Evolutionary conservation across 2,888 invertebrate genomes (phyloP), one percentile per base, ranked within the genome.

Genomic region (Taenaris catops): DNA sequence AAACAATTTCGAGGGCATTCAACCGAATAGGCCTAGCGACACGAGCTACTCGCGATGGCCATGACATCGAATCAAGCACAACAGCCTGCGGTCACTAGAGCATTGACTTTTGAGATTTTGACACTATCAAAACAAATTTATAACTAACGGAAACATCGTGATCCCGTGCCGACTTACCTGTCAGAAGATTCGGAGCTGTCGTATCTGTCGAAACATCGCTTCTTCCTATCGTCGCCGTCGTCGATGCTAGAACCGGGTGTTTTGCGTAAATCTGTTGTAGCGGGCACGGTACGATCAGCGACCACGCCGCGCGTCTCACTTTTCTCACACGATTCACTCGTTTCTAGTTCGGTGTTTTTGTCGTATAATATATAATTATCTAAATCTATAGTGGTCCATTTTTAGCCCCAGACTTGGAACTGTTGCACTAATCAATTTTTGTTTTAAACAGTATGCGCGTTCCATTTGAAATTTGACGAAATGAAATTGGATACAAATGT

Each of bases 401-500:
- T n/a, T n/a, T n/a, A n/a, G n/a, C n/a, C n/a, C n/a, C n/a, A n/a
- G n/a, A n/a, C n/a, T n/a, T n/a, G n/a, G n/a, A n/a, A n/a, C n/a
- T n/a, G n/a, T n/a, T n/a, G n/a, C n/a, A n/a, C n/a, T 25, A 19
- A n/a, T 12, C 7, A 1, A 14, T 18, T 18, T 10, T 1, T 27
- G 10, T 28, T 10, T 8, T 3, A 1, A 2, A 88, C 79, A 98
- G 97, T 99, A 61, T 94, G 94, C 69, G 99, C 97, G 31, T 99
- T 98, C 84, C 98, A 99, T 74, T 86, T 99, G 58, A 97, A 99
- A 76, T 99, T 93, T 78, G 95, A 97, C 63, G 98, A 99, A 80
- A 93, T 98, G 92, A 96, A 94, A 59, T 65, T 98, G 56, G 99
- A 99, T 73, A 88, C 92, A 6, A 99, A 99, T 79, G 98, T 99